These are phyloP conservation scores for Oreochromis mossambicus DNA, from an alignment of 2,797 vertebrate species.

Conservation along the genomic window DNA sequence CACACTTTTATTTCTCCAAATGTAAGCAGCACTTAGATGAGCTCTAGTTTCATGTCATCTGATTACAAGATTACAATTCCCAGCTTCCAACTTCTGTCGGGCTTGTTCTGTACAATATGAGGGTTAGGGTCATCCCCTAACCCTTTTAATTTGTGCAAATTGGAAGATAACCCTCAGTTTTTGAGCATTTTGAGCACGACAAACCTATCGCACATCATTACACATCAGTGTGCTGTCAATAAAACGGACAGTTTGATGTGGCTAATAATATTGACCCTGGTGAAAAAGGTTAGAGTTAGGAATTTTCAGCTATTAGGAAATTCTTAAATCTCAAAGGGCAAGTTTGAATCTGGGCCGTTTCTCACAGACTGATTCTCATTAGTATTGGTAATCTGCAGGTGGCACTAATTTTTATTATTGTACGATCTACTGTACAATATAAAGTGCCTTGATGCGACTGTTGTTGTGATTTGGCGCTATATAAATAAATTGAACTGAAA, in stretches of 20 bases:
- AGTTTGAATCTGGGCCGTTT: neutral
- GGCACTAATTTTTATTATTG: neutral
- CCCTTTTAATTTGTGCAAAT: neutral
- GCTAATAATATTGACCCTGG: neutral
- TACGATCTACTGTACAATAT: neutral
- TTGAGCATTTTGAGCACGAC: neutral
- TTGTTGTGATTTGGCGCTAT: too few species aligned
- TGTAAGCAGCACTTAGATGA: neutral
- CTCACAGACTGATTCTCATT: neutral
- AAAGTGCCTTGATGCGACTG: neutral
- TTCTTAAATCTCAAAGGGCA: neutral
- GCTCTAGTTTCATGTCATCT: neutral
- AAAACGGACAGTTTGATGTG: neutral
- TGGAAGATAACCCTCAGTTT: neutral
- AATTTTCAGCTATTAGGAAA: neutral
- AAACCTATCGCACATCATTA: neutral
- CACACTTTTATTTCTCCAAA: neutral
- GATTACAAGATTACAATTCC: neutral
- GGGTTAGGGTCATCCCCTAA: neutral
- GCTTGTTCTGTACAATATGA: neutral
- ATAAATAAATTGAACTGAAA: neutral
- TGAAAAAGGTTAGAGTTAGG: neutral
- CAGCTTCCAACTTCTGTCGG: neutral
- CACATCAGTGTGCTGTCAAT: neutral
- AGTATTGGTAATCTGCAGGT: neutral